Evolutionary conservation across 2,888 invertebrate species (phyloP).

Genomic region (Tetheella fluctuosa): DNA sequence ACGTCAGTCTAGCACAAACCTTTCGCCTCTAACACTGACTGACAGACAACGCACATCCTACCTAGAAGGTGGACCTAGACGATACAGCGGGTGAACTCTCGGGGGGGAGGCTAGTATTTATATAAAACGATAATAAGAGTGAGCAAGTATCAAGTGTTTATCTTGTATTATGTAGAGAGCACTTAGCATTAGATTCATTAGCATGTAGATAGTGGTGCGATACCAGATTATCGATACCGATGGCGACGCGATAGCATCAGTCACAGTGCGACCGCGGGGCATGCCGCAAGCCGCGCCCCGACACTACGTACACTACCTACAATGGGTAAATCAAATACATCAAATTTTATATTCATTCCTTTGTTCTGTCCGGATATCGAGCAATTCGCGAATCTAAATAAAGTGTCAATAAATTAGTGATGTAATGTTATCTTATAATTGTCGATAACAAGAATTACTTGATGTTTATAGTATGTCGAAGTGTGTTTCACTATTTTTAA

Average conservation of each 20-base stretch:
- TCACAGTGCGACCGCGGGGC: no score
- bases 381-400: not conserved
- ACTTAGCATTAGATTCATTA: not conserved
- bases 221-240: not conserved
- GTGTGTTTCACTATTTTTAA: no score
- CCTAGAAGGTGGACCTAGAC: no score
- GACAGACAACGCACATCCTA: no score
- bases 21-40: no score
- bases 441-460: not conserved
- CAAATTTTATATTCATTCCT: no score
- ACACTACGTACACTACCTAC: no score
- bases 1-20: no score
- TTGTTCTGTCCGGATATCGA: not conserved
- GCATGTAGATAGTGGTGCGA: conserved; percentile 5
- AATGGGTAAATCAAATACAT: no score
- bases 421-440: not conserved
- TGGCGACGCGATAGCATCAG: not conserved
- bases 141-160: not conserved
- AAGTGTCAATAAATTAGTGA: not conserved
- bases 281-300: not conserved
- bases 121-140: not conserved
- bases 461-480: not conserved
- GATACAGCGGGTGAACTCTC: no score
- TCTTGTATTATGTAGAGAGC: not conserved
- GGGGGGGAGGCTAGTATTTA: no score